Evolutionary conservation across 2,888 invertebrate genomes (phyloP).

Genomic region (Yponomeuta evonymella): DNA sequence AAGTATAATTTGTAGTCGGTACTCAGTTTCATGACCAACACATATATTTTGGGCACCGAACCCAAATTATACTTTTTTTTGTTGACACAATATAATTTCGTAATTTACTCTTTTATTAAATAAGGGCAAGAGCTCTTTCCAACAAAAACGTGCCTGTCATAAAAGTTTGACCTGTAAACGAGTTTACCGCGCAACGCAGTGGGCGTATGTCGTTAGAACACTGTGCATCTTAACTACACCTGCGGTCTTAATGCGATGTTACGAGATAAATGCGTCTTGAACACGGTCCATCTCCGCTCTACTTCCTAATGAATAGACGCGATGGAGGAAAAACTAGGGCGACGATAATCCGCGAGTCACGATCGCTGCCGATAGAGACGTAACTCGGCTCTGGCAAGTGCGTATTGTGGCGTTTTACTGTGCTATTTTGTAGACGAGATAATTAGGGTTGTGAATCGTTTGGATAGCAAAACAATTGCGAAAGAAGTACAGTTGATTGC

Average conservation of each 20-base stretch:
- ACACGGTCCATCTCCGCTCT: constrained; percentile 21
- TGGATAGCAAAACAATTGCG: neutral
- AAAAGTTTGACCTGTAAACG: constrained; percentile 33
- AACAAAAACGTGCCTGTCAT: neutral
- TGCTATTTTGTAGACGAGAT: constrained; percentile 1
- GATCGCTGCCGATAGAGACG: constrained; percentile 4
- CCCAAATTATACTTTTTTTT: too few relatives aligned
- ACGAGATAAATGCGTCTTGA: constrained; percentile 13
- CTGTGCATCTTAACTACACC: neutral
- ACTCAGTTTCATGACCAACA: too few relatives aligned
- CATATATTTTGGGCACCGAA: too few relatives aligned
- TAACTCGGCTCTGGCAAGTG: neutral
- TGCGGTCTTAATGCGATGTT: constrained; percentile 12
- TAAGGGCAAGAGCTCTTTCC: neutral
- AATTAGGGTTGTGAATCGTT: neutral
- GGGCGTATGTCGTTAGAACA: constrained; percentile 41
- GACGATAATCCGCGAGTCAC: constrained; percentile 9
- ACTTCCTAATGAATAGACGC: constrained; percentile 17
- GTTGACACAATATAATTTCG: too few relatives aligned
- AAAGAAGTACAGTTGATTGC: neutral
- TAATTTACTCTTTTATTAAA: neutral
- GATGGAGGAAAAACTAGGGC: constrained; percentile 16
- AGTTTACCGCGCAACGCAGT: constrained; percentile 26
- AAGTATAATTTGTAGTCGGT: too few relatives aligned
- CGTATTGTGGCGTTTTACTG: neutral